These are phyloP conservation scores for Takifugu ocellatus DNA, from an alignment of 2,797 vertebrate genomes.

Conservation along the genomic window DNA sequence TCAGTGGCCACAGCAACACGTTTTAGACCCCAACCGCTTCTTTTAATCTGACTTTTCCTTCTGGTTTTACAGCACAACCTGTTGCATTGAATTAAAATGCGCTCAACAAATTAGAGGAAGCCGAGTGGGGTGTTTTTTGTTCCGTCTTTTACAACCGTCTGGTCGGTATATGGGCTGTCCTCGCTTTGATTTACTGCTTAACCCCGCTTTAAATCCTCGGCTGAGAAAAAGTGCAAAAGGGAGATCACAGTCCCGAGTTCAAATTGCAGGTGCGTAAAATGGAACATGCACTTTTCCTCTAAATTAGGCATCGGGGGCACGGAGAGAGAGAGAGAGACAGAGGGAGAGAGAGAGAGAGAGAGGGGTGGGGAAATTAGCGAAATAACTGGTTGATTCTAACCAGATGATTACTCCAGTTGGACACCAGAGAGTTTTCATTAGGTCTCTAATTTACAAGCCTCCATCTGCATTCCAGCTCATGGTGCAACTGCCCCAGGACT, in stretches of 20 bases:
- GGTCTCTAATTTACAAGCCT: constrained; percentile 97
- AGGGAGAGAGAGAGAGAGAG: constrained; percentile 77
- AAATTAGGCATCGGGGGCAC: constrained; percentile 93
- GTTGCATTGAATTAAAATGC: too few relatives aligned
- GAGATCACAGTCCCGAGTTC: constrained; percentile 69
- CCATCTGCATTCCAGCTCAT: constrained; percentile 87
- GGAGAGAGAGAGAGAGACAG: constrained; percentile 84
- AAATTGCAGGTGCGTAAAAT: constrained; percentile 93
- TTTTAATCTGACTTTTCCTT: constrained; percentile 35
- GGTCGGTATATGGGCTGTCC: neutral
- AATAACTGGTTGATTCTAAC: constrained; percentile 99
- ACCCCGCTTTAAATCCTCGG: constrained; percentile 29
- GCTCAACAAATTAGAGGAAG: neutral
- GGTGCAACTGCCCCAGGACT: constrained; percentile 70
- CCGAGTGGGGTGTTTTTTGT: neutral
- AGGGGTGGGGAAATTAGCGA: constrained; percentile 88
- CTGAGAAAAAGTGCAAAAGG: constrained; percentile 35
- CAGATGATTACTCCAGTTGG: constrained; percentile 98
- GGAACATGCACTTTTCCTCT: constrained; percentile 89
- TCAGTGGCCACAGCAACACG: constrained; percentile 74
- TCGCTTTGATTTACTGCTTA: constrained; percentile 34
- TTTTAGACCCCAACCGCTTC: constrained; percentile 54
- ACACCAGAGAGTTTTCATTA: constrained; percentile 97
- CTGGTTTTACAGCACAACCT: constrained; percentile 5
- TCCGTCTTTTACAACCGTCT: neutral